A percentile compares a stretch with the other conserved stretches of the same genome.
Conservation (phyloP, 2,888 invertebrate species). For the Drosophila stalkeri region DNA sequence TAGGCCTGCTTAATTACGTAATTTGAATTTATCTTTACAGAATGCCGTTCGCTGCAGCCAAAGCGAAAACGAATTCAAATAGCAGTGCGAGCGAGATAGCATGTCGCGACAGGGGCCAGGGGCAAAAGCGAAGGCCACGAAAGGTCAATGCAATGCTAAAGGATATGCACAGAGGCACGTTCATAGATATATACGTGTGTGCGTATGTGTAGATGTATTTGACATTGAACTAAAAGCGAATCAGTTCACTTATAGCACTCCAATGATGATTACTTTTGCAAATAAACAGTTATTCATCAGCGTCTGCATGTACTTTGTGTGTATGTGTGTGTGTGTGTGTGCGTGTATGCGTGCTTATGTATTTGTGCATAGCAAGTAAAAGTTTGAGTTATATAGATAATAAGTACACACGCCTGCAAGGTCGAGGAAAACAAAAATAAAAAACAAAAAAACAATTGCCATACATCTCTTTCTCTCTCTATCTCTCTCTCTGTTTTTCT, state of each 20-base stretch:
- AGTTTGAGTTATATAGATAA: slow-evolving; percentile 29
- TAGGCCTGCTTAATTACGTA: slow-evolving; percentile 69
- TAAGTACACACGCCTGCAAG: slow-evolving; percentile 46
- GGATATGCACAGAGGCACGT: slow-evolving; percentile 28
- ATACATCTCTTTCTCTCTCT: slow-evolving; percentile 22
- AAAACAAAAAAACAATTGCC: slow-evolving; percentile 33
- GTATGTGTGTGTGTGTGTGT: slow-evolving; percentile 1
- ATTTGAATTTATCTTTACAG: slow-evolving; percentile 63
- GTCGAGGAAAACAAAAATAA: slow-evolving; percentile 40
- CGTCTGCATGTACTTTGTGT: too few species aligned
- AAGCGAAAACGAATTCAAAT: slow-evolving; percentile 3
- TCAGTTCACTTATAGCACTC: slow-evolving; percentile 46
- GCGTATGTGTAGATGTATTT: slow-evolving; percentile 21
- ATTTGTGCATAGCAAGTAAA: slow-evolving; percentile 21
- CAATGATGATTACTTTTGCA: slow-evolving; percentile 57
- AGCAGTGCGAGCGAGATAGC: slow-evolving; percentile 1
- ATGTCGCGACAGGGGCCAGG: slow-evolving; percentile 24
- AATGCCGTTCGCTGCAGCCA: slow-evolving; percentile 31
- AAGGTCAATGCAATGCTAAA: slow-evolving; percentile 57
- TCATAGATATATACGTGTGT: background rate
- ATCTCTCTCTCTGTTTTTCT: too few species aligned
- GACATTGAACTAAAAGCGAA: slow-evolving; percentile 57
- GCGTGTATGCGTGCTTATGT: slow-evolving; percentile 3
- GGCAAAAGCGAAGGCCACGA: slow-evolving; percentile 46
- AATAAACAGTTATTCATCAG: slow-evolving; percentile 45